Evolutionary conservation across 2,113 vertebrate genomes (phyloP).

Genomic region (Phoenicopterus ruber): DNA sequence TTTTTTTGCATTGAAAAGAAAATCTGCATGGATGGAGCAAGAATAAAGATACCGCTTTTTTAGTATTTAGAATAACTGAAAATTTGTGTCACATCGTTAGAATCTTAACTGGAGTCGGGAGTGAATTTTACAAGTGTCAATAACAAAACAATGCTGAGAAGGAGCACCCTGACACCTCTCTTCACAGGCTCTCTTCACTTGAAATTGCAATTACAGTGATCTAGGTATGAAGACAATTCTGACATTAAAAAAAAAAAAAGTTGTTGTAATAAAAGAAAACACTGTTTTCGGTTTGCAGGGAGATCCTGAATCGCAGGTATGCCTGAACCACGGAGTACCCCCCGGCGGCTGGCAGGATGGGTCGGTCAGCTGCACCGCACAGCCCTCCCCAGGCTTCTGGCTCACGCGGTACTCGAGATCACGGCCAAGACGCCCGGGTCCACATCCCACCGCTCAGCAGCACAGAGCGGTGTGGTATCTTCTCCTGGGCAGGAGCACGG

Average conservation of each 20-base stretch:
- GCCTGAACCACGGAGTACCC: background rate
- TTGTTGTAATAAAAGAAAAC: background rate
- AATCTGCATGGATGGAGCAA: background rate
- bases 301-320: background rate
- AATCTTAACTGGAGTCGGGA: background rate
- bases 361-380: background rate
- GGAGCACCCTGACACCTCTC: background rate
- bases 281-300: background rate
- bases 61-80: background rate
- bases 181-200: background rate
- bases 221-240: background rate
- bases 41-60: background rate
- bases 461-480: background rate
- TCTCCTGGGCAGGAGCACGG: background rate
- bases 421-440: rapidly evolving
- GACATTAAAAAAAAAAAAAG: background rate
- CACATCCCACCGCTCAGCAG: background rate
- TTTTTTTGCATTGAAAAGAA: background rate
- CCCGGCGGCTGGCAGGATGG: rapidly evolving
- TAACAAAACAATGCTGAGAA: background rate
- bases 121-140: background rate
- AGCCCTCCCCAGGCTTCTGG: too few relatives aligned
- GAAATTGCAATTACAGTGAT: background rate
- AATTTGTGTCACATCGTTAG: background rate
- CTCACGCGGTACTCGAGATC: background rate